Conservation (phyloP, 2,797 vertebrate species). For the Anomalospiza imberbis region DNA sequence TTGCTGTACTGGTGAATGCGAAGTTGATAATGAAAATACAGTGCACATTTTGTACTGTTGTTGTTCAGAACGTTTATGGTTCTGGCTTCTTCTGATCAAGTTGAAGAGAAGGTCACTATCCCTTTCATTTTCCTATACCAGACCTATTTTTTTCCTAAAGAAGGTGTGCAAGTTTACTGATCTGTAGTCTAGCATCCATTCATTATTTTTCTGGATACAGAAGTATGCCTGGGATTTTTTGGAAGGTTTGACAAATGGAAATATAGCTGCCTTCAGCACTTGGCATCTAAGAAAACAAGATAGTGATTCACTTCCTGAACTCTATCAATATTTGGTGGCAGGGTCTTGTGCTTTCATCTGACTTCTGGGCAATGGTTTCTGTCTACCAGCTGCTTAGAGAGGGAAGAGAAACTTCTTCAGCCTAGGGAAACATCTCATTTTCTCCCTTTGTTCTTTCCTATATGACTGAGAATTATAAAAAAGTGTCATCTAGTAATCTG, state of each 20-base stretch:
- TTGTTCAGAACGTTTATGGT: background rate
- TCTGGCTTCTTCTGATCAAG: background rate
- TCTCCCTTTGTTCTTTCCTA: background rate
- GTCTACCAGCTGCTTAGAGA: background rate
- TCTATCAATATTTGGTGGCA: background rate
- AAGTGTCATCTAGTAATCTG: background rate
- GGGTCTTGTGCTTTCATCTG: background rate
- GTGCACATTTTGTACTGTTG: background rate
- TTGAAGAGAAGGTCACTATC: background rate
- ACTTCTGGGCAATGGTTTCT: background rate
- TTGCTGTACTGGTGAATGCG: background rate
- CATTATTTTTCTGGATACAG: background rate
- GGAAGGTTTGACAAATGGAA: background rate
- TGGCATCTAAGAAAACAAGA: background rate
- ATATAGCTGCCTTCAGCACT: background rate
- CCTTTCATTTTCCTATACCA: background rate
- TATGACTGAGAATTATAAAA: background rate
- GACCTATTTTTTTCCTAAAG: background rate
- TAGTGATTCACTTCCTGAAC: background rate
- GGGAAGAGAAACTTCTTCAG: background rate
- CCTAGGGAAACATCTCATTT: background rate
- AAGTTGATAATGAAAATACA: background rate
- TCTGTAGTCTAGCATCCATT: background rate
- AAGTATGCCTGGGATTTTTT: background rate
- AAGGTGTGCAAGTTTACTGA: background rate